Base-by-base conservation (phyloP, 2,888 invertebrate genomes). In the Trachelus tabidus region DNA sequence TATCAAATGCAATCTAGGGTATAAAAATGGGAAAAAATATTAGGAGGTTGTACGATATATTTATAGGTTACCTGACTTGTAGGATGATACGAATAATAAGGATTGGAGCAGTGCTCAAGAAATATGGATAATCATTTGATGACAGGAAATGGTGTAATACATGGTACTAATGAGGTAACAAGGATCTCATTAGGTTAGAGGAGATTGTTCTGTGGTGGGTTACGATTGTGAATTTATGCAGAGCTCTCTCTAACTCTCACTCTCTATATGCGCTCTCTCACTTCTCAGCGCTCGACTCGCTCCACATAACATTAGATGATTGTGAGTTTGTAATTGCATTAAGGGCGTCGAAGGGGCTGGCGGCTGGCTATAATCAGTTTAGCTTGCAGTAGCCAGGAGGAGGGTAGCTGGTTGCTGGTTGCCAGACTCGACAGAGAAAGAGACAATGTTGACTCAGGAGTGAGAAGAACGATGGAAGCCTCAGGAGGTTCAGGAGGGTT, bases 301-400 rank as follows among this genome's bases (percentile, higher is more conserved):
- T 83, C 81, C 83, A 85, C 85, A 82, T 83, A 85, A 86, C 86
- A 86, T 88, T 86, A 86, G 87, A 87, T 85, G 85, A 87, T 88
- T 88, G 86, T 85, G 85, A 87, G 87, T 85, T 83, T 83, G 84
- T 87, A 87, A 88, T 87, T 86, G 83, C 83, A 87, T 88, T 87
- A 87, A 85, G 85, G 77, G 81, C 81, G 83, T 79, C 82, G 81
- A 85, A 56, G 56, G 84, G 83, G 82, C 82, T 80, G 83, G 83
- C 83, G 83, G 80, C 76, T 79, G 78, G 79, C 82, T 83, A 83
- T 88, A 88, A 88, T 88, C 87, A 87, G 87, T 85, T 88, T 88
- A 88, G 84, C 86, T 56, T 83, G 82, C 84, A 78, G 85, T 83
- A 83, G 86, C 83, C 82, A 81, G 81, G 80, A 81, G 82, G 75